Evolutionary conservation across 1,140 invertebrate species (phyloP).

Genomic region (Oedothorax gibbosus): DNA sequence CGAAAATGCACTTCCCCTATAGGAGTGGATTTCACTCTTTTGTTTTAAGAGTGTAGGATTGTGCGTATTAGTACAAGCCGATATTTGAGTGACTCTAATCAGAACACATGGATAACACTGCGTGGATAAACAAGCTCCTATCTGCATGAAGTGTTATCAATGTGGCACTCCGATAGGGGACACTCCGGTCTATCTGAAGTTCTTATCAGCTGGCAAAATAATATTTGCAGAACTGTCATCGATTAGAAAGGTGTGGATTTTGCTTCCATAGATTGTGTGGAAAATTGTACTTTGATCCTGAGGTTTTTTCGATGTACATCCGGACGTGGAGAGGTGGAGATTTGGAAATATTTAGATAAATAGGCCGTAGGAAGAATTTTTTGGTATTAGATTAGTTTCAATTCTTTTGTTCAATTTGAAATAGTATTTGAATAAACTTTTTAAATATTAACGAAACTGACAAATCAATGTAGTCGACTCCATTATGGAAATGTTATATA

Average conservation of each 20-base stretch:
- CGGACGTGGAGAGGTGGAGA: neutral
- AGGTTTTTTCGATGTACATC: constrained; percentile 13
- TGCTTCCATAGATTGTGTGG: constrained; percentile 28
- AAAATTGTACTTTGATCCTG: constrained; percentile 29
- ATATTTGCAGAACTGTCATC: constrained; percentile 60
- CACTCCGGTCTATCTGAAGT: constrained; percentile 7
- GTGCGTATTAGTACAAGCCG: neutral
- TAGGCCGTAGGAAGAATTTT: neutral
- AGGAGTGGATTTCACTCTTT: no score
- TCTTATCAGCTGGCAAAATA: constrained; percentile 52
- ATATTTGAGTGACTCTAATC: constrained; percentile 15
- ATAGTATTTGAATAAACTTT: no score
- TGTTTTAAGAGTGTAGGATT: no score
- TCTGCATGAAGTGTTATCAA: constrained; percentile 54
- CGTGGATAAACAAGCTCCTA: constrained; percentile 50
- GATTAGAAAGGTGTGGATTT: constrained; percentile 57
- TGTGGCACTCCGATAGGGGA: constrained; percentile 40
- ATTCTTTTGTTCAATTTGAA: neutral
- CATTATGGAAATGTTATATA: no score
- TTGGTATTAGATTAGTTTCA: neutral
- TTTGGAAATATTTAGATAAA: neutral
- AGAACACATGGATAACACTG: constrained; percentile 18
- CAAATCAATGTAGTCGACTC: no score
- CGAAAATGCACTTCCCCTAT: no score
- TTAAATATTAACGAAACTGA: no score